Conservation (phyloP, 2,113 vertebrate species). For the Varanus komodoensis region DNA sequence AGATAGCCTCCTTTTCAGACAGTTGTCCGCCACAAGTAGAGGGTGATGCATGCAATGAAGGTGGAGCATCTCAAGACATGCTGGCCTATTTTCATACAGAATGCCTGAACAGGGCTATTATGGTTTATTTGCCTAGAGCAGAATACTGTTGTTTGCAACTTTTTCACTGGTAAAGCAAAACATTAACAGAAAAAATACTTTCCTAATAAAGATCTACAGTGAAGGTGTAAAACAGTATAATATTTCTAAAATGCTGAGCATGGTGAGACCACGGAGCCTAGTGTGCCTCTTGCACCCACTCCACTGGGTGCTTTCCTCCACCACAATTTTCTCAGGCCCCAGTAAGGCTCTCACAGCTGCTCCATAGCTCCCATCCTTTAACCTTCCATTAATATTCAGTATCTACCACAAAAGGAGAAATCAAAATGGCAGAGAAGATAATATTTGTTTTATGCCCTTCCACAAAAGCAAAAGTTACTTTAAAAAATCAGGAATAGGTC, state of each 20-base stretch:
- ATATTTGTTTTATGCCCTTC: not conserved
- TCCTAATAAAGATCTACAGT: not conserved
- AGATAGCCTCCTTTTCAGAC: too few relatives aligned
- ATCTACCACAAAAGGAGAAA: not conserved
- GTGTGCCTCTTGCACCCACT: too few relatives aligned
- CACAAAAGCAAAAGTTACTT: too few relatives aligned
- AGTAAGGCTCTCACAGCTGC: not conserved
- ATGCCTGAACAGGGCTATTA: not conserved
- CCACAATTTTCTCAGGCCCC: not conserved
- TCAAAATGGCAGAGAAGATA: not conserved
- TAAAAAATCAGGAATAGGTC: too few relatives aligned
- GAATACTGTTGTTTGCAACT: not conserved
- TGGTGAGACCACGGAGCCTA: too few relatives aligned
- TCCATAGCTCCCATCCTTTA: not conserved
- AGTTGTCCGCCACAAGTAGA: too few relatives aligned
- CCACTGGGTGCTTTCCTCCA: not conserved
- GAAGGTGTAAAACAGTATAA: not conserved
- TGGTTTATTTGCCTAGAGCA: not conserved
- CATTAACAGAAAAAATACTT: not conserved
- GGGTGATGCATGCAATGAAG: too few relatives aligned
- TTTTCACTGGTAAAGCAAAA: not conserved
- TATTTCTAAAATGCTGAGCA: not conserved
- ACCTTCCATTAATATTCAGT: not conserved
- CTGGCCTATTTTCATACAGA: too few relatives aligned
- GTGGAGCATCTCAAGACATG: too few relatives aligned